Percentiles rank a stretch among this genome's conserved stretches.
These are phyloP conservation scores for Chironomus striatipennis DNA, from an alignment of 1,140 invertebrate species.

Conservation along the genomic window DNA sequence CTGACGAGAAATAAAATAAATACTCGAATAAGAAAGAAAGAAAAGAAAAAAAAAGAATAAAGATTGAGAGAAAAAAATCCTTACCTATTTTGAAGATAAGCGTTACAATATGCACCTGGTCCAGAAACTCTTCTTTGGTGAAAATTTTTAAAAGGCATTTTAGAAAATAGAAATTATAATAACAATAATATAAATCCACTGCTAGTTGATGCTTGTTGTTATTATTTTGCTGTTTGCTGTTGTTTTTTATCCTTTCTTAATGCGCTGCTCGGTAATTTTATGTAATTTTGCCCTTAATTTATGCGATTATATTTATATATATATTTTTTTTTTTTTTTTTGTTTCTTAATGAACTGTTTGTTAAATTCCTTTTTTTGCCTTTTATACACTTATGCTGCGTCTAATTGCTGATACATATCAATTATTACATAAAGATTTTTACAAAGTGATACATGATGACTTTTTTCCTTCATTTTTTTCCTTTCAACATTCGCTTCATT, in stretches of 20 bases:
- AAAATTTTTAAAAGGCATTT: constrained; percentile 23
- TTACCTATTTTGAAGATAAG: constrained; percentile 21
- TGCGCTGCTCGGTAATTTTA: too few species aligned
- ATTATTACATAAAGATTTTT: too few species aligned
- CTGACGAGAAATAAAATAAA: background rate
- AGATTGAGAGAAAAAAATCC: background rate
- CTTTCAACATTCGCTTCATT: too few species aligned
- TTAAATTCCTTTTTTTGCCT: too few species aligned
- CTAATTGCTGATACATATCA: too few species aligned
- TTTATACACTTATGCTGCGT: too few species aligned
- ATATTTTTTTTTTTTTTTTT: too few species aligned
- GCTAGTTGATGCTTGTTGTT: background rate
- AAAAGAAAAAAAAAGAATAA: background rate
- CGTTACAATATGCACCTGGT: constrained; percentile 22
- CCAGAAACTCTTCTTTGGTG: constrained; percentile 20
- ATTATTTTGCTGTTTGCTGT: background rate
- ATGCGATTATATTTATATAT: too few species aligned
- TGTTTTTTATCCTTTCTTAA: background rate
- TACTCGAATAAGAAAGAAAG: background rate
- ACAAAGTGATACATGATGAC: too few species aligned
- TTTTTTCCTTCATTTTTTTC: too few species aligned
- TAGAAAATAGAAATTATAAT: background rate
- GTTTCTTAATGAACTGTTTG: too few species aligned
- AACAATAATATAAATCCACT: constrained; percentile 17
- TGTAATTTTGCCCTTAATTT: too few species aligned